These are phyloP conservation scores for Ptychochromis oligacanthus DNA, from an alignment of 2,113 vertebrate species.

Conservation along the genomic window DNA sequence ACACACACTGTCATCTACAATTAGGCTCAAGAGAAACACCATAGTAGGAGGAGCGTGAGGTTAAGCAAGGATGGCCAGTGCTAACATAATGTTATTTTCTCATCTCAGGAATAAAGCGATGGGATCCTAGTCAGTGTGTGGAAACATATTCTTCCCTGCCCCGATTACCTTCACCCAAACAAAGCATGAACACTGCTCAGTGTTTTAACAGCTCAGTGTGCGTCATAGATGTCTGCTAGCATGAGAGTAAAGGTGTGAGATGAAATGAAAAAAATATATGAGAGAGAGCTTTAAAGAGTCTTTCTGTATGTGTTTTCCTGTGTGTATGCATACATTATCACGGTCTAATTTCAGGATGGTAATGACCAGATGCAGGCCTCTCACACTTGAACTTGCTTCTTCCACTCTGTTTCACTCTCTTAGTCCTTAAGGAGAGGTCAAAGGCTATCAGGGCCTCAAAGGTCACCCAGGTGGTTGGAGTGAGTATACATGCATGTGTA, in stretches of 20 bases:
- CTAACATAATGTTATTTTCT: constrained; percentile 58
- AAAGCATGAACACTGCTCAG: constrained; percentile 1
- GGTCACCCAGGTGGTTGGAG: constrained; percentile 64
- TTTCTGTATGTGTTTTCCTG: background rate
- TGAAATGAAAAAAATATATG: constrained; percentile 18
- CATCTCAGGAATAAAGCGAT: constrained; percentile 37
- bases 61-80: constrained; percentile 48
- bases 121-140: constrained; percentile 10
- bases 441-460: constrained; percentile 59
- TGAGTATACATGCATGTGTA: constrained; percentile 41
- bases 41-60: constrained; percentile 66
- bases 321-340: constrained; percentile 35
- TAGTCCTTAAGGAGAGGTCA: constrained; percentile 70
- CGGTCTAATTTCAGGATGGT: constrained; percentile 38
- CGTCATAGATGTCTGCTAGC: constrained; percentile 15
- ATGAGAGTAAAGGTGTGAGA: constrained; percentile 10
- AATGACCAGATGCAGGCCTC: constrained; percentile 70
- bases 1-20: constrained; percentile 75
- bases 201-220: constrained; percentile 31
- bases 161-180: background rate
- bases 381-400: constrained; percentile 67
- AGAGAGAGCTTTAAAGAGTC: background rate
- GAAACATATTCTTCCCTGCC: constrained; percentile 16
- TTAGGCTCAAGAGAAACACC: constrained; percentile 75
- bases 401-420: constrained; percentile 58